These are phyloP conservation scores for Nebria brevicollis DNA, from an alignment of 2,888 invertebrate species.

Conservation along the genomic window DNA sequence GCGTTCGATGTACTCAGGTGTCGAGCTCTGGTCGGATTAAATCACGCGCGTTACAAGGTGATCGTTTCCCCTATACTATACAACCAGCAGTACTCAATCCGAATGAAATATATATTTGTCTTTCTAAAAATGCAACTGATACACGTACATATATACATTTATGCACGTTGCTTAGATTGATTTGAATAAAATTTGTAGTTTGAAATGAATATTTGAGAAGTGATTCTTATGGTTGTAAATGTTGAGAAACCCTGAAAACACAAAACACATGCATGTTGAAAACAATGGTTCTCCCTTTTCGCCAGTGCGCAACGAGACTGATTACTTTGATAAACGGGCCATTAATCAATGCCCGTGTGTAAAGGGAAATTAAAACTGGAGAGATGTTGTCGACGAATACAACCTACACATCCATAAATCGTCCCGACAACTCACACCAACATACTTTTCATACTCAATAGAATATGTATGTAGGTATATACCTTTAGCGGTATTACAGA, in stretches of 20 bases:
- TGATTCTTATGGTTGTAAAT: not conserved
- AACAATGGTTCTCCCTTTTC: conserved; percentile 9
- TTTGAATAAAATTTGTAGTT: too few relatives aligned
- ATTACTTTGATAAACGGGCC: conserved; percentile 63
- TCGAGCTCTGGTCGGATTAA: conserved; percentile 62
- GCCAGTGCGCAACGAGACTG: conserved; percentile 51
- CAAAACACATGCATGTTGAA: not conserved
- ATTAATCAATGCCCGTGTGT: conserved; percentile 56
- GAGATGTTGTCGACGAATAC: conserved; percentile 19
- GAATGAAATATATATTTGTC: too few relatives aligned
- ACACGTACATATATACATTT: too few relatives aligned
- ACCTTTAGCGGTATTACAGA: not conserved
- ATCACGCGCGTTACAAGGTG: conserved; percentile 61
- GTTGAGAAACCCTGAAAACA: not conserved
- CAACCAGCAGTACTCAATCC: not conserved
- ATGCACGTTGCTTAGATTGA: too few relatives aligned
- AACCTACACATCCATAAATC: not conserved
- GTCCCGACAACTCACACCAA: not conserved
- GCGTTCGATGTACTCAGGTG: conserved; percentile 64
- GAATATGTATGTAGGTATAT: too few relatives aligned
- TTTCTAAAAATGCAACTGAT: too few relatives aligned
- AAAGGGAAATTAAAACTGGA: conserved; percentile 38
- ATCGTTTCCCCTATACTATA: conserved; percentile 30
- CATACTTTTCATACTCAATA: not conserved
- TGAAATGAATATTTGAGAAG: too few relatives aligned